phyloP scores from a whole-genome alignment of 2,113 vertebrate species.

The Stercorarius parasiticus region DNA sequence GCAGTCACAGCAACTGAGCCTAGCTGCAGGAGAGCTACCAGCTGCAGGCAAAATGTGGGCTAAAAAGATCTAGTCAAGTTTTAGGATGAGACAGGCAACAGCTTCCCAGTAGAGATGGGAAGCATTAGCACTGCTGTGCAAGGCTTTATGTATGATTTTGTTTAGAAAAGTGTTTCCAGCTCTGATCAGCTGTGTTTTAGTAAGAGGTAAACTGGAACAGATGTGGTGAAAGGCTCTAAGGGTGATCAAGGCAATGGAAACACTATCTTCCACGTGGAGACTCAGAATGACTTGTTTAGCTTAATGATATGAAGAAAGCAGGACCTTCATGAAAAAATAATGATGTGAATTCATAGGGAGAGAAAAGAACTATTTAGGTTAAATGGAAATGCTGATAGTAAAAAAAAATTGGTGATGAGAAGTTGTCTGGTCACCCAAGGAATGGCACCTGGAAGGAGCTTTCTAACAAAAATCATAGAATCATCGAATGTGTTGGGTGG shows the following conservation, averaged over 20 bases:
- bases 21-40: not conserved
- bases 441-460: not conserved
- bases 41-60: not conserved
- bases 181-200: slow-evolving; percentile 4
- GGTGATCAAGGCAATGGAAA: not conserved
- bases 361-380: not conserved
- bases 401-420: not conserved
- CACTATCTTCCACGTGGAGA: not conserved
- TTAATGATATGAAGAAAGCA: not conserved
- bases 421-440: not conserved
- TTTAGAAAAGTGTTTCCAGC: slow-evolving; percentile 24
- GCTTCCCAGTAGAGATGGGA: not conserved
- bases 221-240: slow-evolving; percentile 4
- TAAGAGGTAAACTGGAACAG: not conserved
- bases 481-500: too few species aligned
- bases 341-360: not conserved
- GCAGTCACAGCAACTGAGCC: not conserved
- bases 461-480: not conserved
- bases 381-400: not conserved
- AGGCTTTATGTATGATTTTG: not conserved
- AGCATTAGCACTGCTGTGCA: not conserved
- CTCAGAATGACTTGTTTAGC: not conserved
- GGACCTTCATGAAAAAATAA: not conserved
- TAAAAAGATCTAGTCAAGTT: not conserved
- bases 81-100: not conserved